Evolutionary conservation across 2,888 invertebrate species (phyloP), one percentile per base, ranked within the genome.

Genomic region (Tuta absoluta): DNA sequence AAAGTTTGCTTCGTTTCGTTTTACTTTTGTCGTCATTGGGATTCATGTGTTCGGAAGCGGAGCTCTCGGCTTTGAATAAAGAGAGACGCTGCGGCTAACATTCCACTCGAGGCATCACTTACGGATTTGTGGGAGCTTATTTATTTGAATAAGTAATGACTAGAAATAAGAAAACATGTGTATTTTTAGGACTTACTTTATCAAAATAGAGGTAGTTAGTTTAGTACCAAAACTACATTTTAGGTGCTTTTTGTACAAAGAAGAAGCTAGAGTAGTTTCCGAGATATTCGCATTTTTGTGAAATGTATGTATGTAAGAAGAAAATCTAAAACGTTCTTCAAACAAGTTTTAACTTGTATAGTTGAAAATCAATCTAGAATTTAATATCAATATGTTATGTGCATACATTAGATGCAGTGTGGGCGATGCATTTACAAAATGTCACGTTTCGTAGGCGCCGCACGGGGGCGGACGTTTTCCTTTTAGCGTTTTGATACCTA

Each of bases 21-120:
- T 76, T 76, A n/a, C 67, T 72, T 77, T 77, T 72, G 68, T 71
- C 68, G 70, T 76, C 73, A 78, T 80, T 78, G 73, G 75, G 77
- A 79, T 78, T 79, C 75, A 77, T 70, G 75, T 77, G 74, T 73
- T 73, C 17, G 56, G 62, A 48, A 61, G 61, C 49, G 61, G 5
- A 37, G 23, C 49, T 7, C 14, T 45, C 28, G 45, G 45, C 45
- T 28, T 19, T 28, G 64, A 61, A 64, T 48, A 59, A 38, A n/a
- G n/a, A 12, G 45, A 58, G 56, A 57, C 17, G 19, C 7, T 38
- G 38, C 38, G 33, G 57, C 58, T 28, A 58, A 58, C 49, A 12
- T 33, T 33, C 48, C 33, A 14, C 49, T 61, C 33, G 33, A 48
- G n/a, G 60, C 60, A 45, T 60, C 45, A 33, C 60, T 45, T 60